Base-by-base conservation (phyloP, 2,888 invertebrate species). In the Chouioia cunea region DNA sequence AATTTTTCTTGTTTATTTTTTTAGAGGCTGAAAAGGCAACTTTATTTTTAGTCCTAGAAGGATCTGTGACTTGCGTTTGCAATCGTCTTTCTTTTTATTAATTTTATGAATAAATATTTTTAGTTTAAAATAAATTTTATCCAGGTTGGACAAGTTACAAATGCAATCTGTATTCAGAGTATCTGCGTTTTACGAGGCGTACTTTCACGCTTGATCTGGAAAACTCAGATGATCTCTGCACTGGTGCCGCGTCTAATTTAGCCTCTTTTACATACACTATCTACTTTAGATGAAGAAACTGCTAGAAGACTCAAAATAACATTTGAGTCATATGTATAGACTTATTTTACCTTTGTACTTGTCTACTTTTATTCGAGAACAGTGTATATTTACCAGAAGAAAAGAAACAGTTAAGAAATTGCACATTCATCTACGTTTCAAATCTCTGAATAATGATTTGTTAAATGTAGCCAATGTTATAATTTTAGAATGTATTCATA, bases 401-500 rank as follows among this genome's bases (percentile, higher is more conserved):
- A 57, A 70, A 64, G 64, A 54, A 2, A n/a, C n/a, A n/a, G n/a
- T n/a, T n/a, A n/a, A 66, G 67, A 68, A 66, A 74, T 65, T 67
- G 74, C 71, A 68, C 73, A 75, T 76, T 73, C 75, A 71, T 77
- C 73, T 77, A 76, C 70, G 75, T 73, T 76, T 75, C 65, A 75
- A 76, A 78, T 77, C 76, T 74, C 36, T 68, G 65, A 65, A 75
- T 75, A 67, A 73, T 46, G 73, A 76, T 72, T 76, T 75, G 72
- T 76, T 71, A 70, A 71, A 76, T 77, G 75, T 79, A 79, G 77
- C 77, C 74, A 63, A 77, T 79, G 79, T 79, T 79, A 78, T 76
- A 77, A 78, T 78, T 76, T 79, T 76, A 76, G 78, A 80, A 79
- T 79, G 76, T 78, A 79, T 79, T 79, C 79, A 79, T 80, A 79